Evolutionary conservation across 2,797 vertebrate genomes (phyloP).

Genomic region (Jordanella pulchra): DNA sequence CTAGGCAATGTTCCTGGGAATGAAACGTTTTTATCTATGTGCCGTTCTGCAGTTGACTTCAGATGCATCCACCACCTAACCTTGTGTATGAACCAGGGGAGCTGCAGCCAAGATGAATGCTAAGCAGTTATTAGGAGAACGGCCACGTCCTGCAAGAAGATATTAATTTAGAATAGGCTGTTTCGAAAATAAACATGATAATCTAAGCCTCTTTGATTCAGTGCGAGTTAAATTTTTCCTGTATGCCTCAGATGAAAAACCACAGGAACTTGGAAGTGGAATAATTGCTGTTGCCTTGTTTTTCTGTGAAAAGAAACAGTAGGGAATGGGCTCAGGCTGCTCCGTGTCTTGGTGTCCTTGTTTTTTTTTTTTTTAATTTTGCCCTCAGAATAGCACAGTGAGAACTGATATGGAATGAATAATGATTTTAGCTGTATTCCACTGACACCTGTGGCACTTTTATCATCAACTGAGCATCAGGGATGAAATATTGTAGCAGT

Average conservation of each 20-base stretch:
- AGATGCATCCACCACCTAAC: slow-evolving; percentile 31
- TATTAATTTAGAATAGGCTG: slow-evolving; percentile 49
- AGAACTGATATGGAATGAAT: slow-evolving; percentile 41
- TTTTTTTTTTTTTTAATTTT: slow-evolving; percentile 20
- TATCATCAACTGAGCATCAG: slow-evolving; percentile 39
- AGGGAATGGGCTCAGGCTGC: slow-evolving; percentile 53
- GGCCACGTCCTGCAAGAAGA: slow-evolving; percentile 24
- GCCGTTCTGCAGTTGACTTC: slow-evolving; percentile 26
- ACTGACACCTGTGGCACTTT: slow-evolving; percentile 50
- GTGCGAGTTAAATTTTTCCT: slow-evolving; percentile 45
- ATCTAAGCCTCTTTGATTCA: slow-evolving; percentile 58
- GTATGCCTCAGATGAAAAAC: slow-evolving; percentile 33
- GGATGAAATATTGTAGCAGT: slow-evolving; percentile 47
- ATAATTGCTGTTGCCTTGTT: slow-evolving; percentile 59
- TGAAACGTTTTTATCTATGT: slow-evolving; percentile 55
- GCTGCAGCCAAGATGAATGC: slow-evolving; percentile 42
- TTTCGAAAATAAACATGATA: slow-evolving; percentile 40
- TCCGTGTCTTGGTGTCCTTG: slow-evolving; percentile 41
- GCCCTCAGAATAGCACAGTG: slow-evolving; percentile 54
- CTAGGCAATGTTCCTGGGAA: slow-evolving; percentile 44
- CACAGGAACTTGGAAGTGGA: slow-evolving; percentile 50
- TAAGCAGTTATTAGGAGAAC: slow-evolving; percentile 17
- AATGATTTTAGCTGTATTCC: slow-evolving; percentile 54
- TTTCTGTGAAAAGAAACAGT: slow-evolving; percentile 40
- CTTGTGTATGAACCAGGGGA: slow-evolving; percentile 21